Evolutionary conservation across 1,140 invertebrate species (phyloP).

Genomic region (Ceratina australensis): DNA sequence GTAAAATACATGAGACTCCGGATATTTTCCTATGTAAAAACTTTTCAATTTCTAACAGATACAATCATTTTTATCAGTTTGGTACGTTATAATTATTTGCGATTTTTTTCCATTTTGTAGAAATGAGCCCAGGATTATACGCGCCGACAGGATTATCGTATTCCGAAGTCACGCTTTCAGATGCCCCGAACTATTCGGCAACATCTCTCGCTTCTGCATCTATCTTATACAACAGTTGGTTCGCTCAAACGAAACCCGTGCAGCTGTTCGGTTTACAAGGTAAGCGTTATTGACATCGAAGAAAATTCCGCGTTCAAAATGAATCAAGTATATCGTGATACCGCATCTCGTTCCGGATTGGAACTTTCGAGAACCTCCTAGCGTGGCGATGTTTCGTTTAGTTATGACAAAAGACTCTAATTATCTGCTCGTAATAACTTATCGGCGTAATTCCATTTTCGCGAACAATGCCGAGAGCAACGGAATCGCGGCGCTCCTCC

Average conservation of each 20-base stretch:
- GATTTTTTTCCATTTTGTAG: no score
- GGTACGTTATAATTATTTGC: no score
- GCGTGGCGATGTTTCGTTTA: slow-evolving; percentile 3
- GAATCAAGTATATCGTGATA: not conserved
- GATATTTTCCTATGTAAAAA: no score
- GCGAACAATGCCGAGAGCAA: slow-evolving; percentile 63
- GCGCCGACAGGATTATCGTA: slow-evolving; percentile 48
- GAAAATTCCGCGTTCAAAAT: not conserved
- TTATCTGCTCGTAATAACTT: slow-evolving; percentile 65
- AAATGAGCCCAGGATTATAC: slow-evolving; percentile 43
- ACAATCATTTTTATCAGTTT: no score
- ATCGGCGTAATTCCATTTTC: slow-evolving; percentile 65
- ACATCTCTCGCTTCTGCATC: slow-evolving; percentile 76
- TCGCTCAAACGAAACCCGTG: slow-evolving; percentile 75
- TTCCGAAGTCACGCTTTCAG: slow-evolving; percentile 50
- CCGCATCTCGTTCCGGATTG: not conserved
- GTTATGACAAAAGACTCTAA: slow-evolving; percentile 60
- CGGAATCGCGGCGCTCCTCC: slow-evolving; percentile 52
- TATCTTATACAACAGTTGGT: slow-evolving; percentile 78
- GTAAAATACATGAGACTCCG: slow-evolving; percentile 32
- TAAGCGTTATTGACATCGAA: slow-evolving; percentile 48
- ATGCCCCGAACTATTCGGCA: slow-evolving; percentile 68
- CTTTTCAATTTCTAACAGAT: no score
- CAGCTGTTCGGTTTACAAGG: slow-evolving; percentile 79
- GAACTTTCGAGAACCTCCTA: not conserved